These are phyloP conservation scores for Siderastrea siderea DNA, from an alignment of 92 coral and sea anemone species.

Conservation along the genomic window DNA sequence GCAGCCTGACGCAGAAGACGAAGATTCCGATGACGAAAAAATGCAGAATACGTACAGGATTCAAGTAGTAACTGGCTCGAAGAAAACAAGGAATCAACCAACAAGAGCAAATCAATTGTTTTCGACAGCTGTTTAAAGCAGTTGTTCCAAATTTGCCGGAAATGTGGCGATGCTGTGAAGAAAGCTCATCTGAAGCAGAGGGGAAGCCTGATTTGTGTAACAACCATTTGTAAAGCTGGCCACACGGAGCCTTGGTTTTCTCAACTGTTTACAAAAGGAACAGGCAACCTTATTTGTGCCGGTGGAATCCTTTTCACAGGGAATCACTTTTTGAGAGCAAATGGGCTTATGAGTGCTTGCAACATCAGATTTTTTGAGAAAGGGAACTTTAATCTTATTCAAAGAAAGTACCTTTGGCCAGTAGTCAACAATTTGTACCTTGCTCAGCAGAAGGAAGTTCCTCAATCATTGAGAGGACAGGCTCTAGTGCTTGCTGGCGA, in stretches of 20 bases:
- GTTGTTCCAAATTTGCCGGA: not conserved
- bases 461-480: no score
- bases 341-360: not conserved
- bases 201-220: not conserved
- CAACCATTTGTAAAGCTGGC: not conserved
- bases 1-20: not conserved
- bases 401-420: slow-evolving; percentile 5
- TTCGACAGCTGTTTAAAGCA: slow-evolving; percentile 6
- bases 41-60: not conserved
- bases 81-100: not conserved
- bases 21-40: not conserved
- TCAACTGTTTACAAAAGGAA: slow-evolving; percentile 1
- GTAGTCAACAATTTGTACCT: not conserved
- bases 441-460: not conserved
- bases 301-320: not conserved
- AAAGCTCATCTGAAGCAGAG: not conserved
- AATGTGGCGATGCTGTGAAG: not conserved
- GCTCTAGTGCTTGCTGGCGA: no score
- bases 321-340: not conserved
- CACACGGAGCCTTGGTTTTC: not conserved
- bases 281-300: not conserved
- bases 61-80: not conserved
- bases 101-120: not conserved
- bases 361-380: not conserved
- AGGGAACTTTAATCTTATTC: not conserved